Base-by-base conservation (phyloP, 2,888 invertebrate species). In the Diogma glabrata region DNA sequence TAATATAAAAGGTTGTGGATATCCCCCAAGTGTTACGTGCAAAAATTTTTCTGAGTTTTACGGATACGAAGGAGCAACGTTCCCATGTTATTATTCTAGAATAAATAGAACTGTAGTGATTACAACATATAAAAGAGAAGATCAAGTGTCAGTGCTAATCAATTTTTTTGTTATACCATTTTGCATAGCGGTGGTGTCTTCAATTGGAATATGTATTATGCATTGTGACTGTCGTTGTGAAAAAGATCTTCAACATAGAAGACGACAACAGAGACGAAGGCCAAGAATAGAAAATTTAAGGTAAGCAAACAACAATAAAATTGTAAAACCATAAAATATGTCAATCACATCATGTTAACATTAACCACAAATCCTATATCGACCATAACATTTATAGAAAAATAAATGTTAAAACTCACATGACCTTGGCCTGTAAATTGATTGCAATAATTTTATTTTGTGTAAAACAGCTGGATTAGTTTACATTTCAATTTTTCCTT, bases 1-100 rank as follows among this genome's bases (percentile, higher is more conserved):
- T 56, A 91, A 91, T 68, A 88, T 90, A 33, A 90, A 91, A 72
- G 91, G 90, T 47, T 91, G 91, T 66, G 90, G 90, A 22, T 91
- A 90, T 71, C 90, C 91, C 40, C 90, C 91, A 2, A 77, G 81
- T 61, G 89, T 90, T 23, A 88, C 88, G 65, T 91, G 91, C 67
- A 81, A 88, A 51, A 76, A 76, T 59, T 85, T 84, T 61, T 79
- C 83, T 50, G 75, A 77, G 57, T 81, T 84, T 59, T 90, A 84
- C 64, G 87, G 87, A 30, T 78, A 75, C 61, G 76, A 77, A 58
- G 77, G 84, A 53, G 82, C 83, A 61, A 77, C 81, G 55, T 91
- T 87, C 67, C 89, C 90, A 45, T 92, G 91, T 65, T 90, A 82
- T 71, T 90, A 89, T 70, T 89, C 89, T 69, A 76, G 85, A 61